Percentiles rank a stretch among this genome's conserved stretches.
phyloP scores from a whole-genome alignment of 2,888 invertebrate species.

The Isotomurus palustris region DNA sequence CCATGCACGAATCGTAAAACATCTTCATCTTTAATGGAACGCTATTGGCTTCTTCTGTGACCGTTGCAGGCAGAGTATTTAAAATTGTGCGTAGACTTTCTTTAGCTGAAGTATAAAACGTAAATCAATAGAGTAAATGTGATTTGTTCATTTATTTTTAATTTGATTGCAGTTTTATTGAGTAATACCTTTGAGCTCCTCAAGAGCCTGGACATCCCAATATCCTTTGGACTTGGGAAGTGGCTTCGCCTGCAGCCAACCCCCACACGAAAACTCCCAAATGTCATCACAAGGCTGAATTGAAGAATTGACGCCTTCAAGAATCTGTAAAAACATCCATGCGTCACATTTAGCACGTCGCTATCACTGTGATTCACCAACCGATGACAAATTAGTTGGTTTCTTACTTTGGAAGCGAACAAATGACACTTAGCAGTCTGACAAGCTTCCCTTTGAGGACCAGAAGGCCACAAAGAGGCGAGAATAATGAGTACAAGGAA shows the following conservation, averaged over 20 bases:
- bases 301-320: slow-evolving; percentile 51
- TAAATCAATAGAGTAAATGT: too few relatives aligned
- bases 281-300: slow-evolving; percentile 56
- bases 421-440: slow-evolving; percentile 53
- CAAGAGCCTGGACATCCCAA: slow-evolving; percentile 52
- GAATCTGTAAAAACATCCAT: slow-evolving; percentile 50
- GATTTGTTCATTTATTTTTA: too few relatives aligned
- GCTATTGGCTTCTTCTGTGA: slow-evolving; percentile 48
- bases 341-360: neutral
- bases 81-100: slow-evolving; percentile 53
- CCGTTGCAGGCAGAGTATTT: slow-evolving; percentile 53
- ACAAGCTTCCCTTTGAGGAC: slow-evolving; percentile 53
- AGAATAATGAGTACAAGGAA: slow-evolving; percentile 53
- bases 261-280: slow-evolving; percentile 56
- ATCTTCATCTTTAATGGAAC: slow-evolving; percentile 58
- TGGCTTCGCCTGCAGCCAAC: slow-evolving; percentile 53
- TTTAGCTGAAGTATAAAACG: slow-evolving; percentile 50
- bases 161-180: neutral
- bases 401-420: slow-evolving; percentile 55
- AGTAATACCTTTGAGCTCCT: slow-evolving; percentile 11
- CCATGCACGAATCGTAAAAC: slow-evolving; percentile 56
- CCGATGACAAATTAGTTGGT: too few relatives aligned
- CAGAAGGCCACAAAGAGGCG: slow-evolving; percentile 53
- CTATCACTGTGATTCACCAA: neutral
- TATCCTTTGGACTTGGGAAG: slow-evolving; percentile 52